phyloP scores from a whole-genome alignment of 1,140 invertebrate species.

The Drosophila willistoni region DNA sequence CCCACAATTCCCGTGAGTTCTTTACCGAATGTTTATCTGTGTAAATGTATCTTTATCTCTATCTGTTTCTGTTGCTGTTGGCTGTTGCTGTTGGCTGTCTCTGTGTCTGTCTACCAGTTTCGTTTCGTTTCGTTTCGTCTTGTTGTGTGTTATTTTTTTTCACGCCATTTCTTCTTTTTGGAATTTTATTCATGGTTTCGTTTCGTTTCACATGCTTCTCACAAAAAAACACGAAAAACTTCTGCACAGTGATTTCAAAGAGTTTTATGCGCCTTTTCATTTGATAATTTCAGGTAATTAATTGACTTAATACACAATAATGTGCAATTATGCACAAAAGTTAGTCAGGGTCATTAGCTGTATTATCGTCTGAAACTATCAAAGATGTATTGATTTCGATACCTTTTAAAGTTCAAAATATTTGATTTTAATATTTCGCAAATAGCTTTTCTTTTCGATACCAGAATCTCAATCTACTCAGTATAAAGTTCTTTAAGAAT shows the following conservation, averaged over 20 bases:
- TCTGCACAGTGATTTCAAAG: conserved; percentile 26
- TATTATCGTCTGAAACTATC: not conserved
- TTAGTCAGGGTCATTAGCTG: not conserved
- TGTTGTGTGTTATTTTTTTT: conserved; percentile 6
- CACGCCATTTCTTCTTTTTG: conserved; percentile 36
- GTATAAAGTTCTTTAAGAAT: no score
- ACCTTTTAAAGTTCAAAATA: no score
- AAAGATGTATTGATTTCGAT: not conserved
- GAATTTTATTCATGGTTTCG: conserved; percentile 28
- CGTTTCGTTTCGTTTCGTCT: conserved; percentile 35
- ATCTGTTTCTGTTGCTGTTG: conserved; percentile 16
- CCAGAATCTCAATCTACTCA: no score
- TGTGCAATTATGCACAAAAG: no score
- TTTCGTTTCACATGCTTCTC: conserved; percentile 47
- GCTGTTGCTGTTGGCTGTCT: conserved; percentile 3
- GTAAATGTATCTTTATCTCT: conserved; percentile 33
- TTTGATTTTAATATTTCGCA: no score
- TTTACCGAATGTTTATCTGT: conserved; percentile 35
- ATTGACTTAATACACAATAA: not conserved
- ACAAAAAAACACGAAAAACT: not conserved
- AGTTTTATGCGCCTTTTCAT: not conserved
- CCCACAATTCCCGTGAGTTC: conserved; percentile 13
- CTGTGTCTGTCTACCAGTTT: conserved; percentile 19
- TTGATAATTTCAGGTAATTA: not conserved
- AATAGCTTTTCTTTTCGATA: no score